Base-by-base conservation (phyloP, 2,797 vertebrate genomes). In the Arrhamphus sclerolepis region DNA sequence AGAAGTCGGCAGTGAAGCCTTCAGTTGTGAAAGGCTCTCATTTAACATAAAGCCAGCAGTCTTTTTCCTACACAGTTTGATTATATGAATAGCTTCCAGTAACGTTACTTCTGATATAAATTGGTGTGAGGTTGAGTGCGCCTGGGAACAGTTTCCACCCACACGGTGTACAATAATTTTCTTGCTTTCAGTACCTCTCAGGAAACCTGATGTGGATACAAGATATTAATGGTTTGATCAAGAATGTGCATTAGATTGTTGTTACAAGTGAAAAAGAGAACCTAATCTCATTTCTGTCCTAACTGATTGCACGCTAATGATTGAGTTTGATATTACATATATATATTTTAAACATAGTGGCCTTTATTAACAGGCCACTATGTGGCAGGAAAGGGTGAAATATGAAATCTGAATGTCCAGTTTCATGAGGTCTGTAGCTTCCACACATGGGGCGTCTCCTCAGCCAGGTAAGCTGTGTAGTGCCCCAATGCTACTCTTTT, bases 121-220 rank as follows among this genome's bases (percentile, higher is more conserved):
- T 56, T 38, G 19, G 43, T 47, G 4, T 34, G 24, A 57, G 40
- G 49, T 24, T 44, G 51, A 75, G 11, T 39, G 20, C 47, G 59
- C 53, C 46, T 66, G 28, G 20, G 75, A 70, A 60, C 24, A 46
- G 38, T 54, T 42, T 51, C 60, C 60, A 56, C 62, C 77, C 34
- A 73, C 66, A 17, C 52, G 21, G 42, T 64, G 22, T 43, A 56
- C 24, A 58, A 19, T 44, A 20, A 44, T 24, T 21, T 22, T 24
- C 49, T 42, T 17, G 54, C 6, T 2, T 43, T 29, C 10, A 26
- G 40, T 17, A 39, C 17, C 42, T 77, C 5, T 10, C 14, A 46
- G 13, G 14, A 57, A 48, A 52, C 49, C 44, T 28, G 14, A 49
- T 31, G 17, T 7, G 2, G 14, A 34, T 26, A 40, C 3, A 42